These are phyloP conservation scores for Temnothorax rugatulus DNA, from an alignment of 2,888 invertebrate genomes.

Conservation along the genomic window DNA sequence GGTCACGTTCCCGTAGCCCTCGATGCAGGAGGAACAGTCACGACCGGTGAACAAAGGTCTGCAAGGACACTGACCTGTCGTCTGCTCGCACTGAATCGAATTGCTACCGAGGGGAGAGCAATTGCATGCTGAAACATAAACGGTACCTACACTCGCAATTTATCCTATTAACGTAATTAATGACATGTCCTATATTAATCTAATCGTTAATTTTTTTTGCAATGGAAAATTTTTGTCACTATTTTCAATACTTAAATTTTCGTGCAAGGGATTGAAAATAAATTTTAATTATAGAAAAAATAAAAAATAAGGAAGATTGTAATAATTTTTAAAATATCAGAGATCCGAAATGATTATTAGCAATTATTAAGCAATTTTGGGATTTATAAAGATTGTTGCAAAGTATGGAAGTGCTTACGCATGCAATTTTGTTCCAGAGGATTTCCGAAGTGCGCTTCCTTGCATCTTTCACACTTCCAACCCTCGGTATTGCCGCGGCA, in stretches of 20 bases:
- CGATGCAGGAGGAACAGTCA: conserved; percentile 88
- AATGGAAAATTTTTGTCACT: neutral
- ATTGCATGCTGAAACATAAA: conserved; percentile 88
- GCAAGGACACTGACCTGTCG: conserved; percentile 92
- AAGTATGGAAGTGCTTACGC: conserved; percentile 79
- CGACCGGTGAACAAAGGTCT: conserved; percentile 90
- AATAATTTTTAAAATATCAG: neutral
- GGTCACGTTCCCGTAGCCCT: conserved; percentile 91
- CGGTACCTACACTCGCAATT: neutral
- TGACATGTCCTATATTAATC: neutral
- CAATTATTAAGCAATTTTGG: neutral
- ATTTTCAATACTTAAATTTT: neutral
- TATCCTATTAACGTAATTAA: conserved; percentile 1
- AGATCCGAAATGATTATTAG: neutral
- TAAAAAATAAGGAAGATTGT: neutral
- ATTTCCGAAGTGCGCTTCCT: conserved; percentile 90
- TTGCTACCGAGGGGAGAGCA: conserved; percentile 93
- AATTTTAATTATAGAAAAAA: neutral
- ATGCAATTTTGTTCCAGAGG: conserved; percentile 89
- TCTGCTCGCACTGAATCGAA: conserved; percentile 90
- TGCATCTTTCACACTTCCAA: conserved; percentile 89
- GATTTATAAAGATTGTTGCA: neutral
- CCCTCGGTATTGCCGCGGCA: conserved; percentile 93
- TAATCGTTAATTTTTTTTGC: conserved; percentile 8
- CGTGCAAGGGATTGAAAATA: neutral